Evolutionary conservation across 2,113 vertebrate species (phyloP).

Genomic region (Cyprinodon tularosa): DNA sequence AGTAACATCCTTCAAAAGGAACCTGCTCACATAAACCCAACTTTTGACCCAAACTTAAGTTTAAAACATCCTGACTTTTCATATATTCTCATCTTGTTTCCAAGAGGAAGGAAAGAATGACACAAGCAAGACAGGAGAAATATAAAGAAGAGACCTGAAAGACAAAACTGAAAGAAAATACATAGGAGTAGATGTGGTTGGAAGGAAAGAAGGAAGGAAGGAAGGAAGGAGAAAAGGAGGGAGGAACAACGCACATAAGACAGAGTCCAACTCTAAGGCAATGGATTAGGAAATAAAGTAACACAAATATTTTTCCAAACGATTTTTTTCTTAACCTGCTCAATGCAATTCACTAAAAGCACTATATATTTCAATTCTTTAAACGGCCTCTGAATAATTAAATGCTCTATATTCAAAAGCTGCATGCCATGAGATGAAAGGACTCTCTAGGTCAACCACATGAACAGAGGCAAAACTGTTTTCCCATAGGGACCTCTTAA

Average conservation of each 20-base stretch:
- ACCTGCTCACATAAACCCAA: not conserved
- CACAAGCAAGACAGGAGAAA: too few species aligned
- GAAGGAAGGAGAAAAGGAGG: too few species aligned
- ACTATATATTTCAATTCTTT: conserved; percentile 46
- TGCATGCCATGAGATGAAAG: conserved; percentile 62
- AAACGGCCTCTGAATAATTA: conserved; percentile 53
- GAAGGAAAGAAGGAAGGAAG: too few species aligned
- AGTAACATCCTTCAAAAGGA: conserved; percentile 20
- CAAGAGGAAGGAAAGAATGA: not conserved
- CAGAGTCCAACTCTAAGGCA: too few species aligned
- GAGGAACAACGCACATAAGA: too few species aligned
- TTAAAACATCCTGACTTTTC: conserved; percentile 3
- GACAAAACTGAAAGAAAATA: too few species aligned
- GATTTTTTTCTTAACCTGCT: not conserved
- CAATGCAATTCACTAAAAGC: conserved; percentile 34
- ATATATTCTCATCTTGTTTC: not conserved
- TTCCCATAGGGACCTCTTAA: conserved; percentile 50
- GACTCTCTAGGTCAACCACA: conserved; percentile 65
- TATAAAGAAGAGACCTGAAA: too few species aligned
- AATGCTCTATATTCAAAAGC: conserved; percentile 69
- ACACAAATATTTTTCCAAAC: not conserved
- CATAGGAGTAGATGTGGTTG: too few species aligned
- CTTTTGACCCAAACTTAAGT: conserved; percentile 36
- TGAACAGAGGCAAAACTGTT: conserved; percentile 77
- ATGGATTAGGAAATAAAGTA: not conserved